These are phyloP conservation scores for Micromys minutus DNA, from an alignment of 2,113 vertebrate genomes.

Conservation along the genomic window DNA sequence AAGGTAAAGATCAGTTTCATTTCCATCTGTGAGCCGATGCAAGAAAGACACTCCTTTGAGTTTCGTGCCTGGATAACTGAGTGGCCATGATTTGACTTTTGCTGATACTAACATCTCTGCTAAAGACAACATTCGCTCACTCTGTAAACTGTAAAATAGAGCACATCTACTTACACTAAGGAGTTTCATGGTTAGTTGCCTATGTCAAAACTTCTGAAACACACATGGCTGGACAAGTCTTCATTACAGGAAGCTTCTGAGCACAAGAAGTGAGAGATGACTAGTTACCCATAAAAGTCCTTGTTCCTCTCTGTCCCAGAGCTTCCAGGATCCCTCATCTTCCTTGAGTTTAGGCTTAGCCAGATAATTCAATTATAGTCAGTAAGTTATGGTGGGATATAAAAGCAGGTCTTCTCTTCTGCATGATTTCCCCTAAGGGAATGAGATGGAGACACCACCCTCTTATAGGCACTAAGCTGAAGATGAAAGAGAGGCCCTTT, in stretches of 20 bases:
- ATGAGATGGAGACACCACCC: background rate
- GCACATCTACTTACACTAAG: background rate
- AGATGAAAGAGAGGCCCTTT: background rate
- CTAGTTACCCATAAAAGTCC: background rate
- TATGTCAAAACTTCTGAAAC: background rate
- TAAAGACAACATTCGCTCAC: background rate
- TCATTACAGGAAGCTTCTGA: background rate
- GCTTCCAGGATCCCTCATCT: background rate
- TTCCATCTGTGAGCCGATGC: background rate
- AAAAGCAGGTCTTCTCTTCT: too few relatives aligned
- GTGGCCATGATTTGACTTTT: background rate
- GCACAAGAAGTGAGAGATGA: background rate
- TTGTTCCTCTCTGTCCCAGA: background rate
- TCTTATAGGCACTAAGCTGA: background rate
- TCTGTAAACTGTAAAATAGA: background rate
- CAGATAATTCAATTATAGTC: background rate
- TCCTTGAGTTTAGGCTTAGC: background rate
- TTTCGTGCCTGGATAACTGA: background rate
- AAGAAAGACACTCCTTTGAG: background rate
- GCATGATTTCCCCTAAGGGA: background rate
- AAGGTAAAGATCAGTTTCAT: background rate
- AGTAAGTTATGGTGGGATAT: background rate
- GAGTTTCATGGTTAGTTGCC: background rate
- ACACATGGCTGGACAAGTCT: background rate
- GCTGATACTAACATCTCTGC: background rate